A percentile compares a stretch with the other conserved stretches of the same genome.
These are phyloP conservation scores for Piprites chloris DNA, from an alignment of 2,113 vertebrate species.

Conservation along the genomic window DNA sequence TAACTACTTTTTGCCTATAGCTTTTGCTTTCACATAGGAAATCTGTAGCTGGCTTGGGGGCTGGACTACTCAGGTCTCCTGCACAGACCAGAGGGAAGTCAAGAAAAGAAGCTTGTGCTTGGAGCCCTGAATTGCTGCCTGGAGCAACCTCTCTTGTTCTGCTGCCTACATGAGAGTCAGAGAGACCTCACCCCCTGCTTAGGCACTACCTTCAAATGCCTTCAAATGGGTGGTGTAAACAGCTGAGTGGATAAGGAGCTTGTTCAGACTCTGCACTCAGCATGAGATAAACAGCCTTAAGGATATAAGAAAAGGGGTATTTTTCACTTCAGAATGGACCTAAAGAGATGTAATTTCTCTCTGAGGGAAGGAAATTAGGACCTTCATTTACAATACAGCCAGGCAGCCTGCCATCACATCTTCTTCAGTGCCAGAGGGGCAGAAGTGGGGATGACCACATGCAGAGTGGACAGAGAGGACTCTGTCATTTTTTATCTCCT, in stretches of 20 bases:
- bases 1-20: not conserved
- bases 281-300: not conserved
- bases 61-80: not conserved
- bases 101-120: not conserved
- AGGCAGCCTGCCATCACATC: not conserved
- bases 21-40: not conserved
- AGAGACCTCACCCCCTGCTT: accelerated
- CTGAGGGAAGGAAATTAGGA: not conserved
- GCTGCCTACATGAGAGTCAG: not conserved
- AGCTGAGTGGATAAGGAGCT: not conserved
- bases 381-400: not conserved
- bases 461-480: not conserved
- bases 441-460: not conserved
- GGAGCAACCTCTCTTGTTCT: not conserved
- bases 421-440: accelerated
- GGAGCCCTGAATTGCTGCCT: not conserved
- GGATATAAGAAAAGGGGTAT: not conserved
- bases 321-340: not conserved
- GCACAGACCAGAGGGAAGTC: not conserved
- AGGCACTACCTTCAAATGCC: not conserved
- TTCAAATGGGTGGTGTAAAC: not conserved
- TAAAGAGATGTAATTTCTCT: not conserved
- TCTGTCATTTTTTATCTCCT: not conserved
- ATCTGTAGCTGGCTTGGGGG: not conserved
- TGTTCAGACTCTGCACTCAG: not conserved